A percentile compares a stretch with the other conserved stretches of the same genome.
phyloP scores from a whole-genome alignment of 1,140 invertebrate species.

The Aethina tumida region DNA sequence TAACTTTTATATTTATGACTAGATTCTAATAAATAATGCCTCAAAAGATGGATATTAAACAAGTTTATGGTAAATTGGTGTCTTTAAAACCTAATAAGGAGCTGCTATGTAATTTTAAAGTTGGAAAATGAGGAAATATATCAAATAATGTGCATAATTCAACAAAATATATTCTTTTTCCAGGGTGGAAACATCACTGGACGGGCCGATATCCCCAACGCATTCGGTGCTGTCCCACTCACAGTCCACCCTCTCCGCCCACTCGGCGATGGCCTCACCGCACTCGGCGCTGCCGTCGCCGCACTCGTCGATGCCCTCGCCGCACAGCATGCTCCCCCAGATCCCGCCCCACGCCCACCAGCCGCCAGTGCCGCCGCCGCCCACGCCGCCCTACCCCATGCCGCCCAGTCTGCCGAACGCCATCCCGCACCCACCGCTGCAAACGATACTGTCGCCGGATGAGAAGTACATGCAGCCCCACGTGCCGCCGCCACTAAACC shows the following conservation, averaged over 20 bases:
- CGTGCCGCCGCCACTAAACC: conserved; percentile 24
- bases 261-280: conserved; percentile 25
- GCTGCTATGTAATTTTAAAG: too few relatives aligned
- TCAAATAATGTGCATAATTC: neutral
- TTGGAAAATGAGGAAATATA: too few relatives aligned
- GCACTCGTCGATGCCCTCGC: conserved; percentile 18
- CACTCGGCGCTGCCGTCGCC: conserved; percentile 10
- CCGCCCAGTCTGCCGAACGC: too few relatives aligned
- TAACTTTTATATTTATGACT: too few relatives aligned
- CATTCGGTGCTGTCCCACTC: conserved; percentile 15
- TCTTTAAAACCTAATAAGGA: too few relatives aligned
- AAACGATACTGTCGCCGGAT: too few relatives aligned
- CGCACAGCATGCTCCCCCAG: conserved; percentile 15
- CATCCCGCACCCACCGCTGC: too few relatives aligned
- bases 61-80: too few relatives aligned
- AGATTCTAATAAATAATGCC: too few relatives aligned
- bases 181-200: conserved; percentile 41
- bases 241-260: conserved; percentile 35
- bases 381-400: conserved; percentile 23
- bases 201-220: conserved; percentile 35
- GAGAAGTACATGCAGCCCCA: conserved; percentile 19
- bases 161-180: conserved; percentile 13
- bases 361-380: conserved; percentile 10
- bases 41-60: too few relatives aligned
- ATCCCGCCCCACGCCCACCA: conserved; percentile 9